Conservation (phyloP, 2,113 vertebrate genomes). For the Setophaga kirtlandii region DNA sequence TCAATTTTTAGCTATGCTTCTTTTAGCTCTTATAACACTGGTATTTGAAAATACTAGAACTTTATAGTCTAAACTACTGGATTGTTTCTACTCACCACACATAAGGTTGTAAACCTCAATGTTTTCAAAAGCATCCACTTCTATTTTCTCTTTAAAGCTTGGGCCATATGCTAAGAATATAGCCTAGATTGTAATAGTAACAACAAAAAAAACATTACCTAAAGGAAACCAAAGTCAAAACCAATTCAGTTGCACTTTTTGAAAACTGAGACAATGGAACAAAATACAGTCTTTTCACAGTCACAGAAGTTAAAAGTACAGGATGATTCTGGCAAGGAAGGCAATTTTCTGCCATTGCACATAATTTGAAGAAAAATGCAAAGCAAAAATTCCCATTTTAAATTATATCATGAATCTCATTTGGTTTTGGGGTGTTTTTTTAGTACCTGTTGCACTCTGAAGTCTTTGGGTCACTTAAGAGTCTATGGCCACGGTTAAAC, state of each 20-base stretch:
- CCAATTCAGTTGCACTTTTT: not conserved
- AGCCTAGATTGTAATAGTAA: conserved; percentile 72
- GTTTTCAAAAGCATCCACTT: conserved; percentile 90
- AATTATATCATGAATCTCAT: not conserved
- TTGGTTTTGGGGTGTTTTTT: not conserved
- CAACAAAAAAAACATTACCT: not conserved
- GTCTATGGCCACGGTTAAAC: not conserved
- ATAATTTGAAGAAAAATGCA: not conserved
- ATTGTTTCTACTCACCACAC: conserved; percentile 85
- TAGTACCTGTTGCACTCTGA: not conserved
- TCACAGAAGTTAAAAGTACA: not conserved
- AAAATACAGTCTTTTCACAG: not conserved
- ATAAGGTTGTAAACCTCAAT: conserved; percentile 96
- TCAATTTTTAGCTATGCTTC: not conserved
- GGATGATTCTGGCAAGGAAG: not conserved
- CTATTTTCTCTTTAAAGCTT: conserved; percentile 79
- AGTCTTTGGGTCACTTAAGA: not conserved
- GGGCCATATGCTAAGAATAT: conserved; percentile 92
- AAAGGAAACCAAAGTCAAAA: not conserved
- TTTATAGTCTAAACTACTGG: not conserved
- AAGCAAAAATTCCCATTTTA: not conserved
- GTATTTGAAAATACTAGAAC: not conserved
- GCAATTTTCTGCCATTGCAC: not conserved
- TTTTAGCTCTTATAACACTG: not conserved
- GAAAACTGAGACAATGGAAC: not conserved